Evolutionary conservation across 2,113 vertebrate species (phyloP).

Genomic region (Centrocercus urophasianus): DNA sequence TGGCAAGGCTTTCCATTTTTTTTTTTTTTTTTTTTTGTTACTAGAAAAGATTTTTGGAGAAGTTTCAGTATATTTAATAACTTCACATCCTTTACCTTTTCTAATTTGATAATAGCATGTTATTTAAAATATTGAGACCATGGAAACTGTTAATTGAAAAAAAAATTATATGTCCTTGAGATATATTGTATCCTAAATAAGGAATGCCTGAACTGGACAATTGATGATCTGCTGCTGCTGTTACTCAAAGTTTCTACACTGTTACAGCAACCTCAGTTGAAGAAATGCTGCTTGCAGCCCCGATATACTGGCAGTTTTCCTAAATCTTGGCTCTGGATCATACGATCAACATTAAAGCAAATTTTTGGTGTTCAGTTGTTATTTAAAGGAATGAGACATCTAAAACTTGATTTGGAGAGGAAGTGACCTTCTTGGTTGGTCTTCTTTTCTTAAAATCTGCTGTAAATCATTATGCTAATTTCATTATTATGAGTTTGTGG

Average conservation of each 20-base stretch:
- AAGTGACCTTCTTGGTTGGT: not conserved
- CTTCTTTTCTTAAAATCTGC: not conserved
- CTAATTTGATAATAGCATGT: not conserved
- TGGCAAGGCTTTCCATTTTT: not conserved
- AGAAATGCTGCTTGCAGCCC: not conserved
- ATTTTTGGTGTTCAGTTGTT: not conserved
- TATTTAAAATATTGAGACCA: not conserved
- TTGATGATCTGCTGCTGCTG: not conserved
- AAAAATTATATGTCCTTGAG: not conserved
- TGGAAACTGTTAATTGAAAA: not conserved
- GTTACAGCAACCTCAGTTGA: not conserved
- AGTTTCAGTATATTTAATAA: not conserved
- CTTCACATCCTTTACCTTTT: not conserved
- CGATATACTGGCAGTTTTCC: not conserved
- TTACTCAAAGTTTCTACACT: not conserved
- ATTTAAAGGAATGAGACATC: not conserved
- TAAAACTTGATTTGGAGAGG: not conserved
- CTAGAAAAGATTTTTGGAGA: not conserved
- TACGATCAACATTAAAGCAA: not conserved
- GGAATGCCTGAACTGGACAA: not conserved
- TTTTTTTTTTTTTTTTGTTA: not conserved
- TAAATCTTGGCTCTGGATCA: not conserved
- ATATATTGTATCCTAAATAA: not conserved
- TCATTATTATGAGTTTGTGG: not conserved
- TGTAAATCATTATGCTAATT: not conserved